Conservation (phyloP, 2,888 invertebrate genomes). For the Andrena chrysosceles region DNA sequence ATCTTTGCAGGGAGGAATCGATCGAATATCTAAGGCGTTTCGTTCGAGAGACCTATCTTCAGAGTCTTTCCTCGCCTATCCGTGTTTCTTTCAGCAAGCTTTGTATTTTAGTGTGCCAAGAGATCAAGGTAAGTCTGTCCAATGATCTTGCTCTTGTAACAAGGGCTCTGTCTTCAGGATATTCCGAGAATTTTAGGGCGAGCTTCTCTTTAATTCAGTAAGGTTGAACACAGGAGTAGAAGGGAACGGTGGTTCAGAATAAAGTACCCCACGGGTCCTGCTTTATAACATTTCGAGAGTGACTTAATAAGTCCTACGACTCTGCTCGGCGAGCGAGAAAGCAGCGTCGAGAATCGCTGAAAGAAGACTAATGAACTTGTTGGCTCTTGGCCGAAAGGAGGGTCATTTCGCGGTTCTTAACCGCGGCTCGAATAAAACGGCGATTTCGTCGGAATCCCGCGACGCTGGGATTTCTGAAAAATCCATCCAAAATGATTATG, state of each 20-base stretch:
- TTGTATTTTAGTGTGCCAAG: not conserved
- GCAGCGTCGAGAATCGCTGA: constrained; percentile 48
- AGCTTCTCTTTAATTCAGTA: constrained; percentile 41
- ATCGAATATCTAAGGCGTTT: not conserved
- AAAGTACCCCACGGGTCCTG: constrained; percentile 23
- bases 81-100: not conserved
- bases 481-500: not conserved
- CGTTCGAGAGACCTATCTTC: not conserved
- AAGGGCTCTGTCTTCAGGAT: not conserved
- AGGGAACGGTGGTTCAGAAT: constrained; percentile 4
- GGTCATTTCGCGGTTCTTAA: constrained; percentile 61
- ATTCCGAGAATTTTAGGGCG: constrained; percentile 2
- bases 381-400: constrained; percentile 59
- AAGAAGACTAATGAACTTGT: constrained; percentile 69
- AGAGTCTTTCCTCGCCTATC: too few relatives aligned
- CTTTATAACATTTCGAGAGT: constrained; percentile 63
- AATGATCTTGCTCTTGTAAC: not conserved
- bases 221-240: constrained; percentile 3
- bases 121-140: not conserved
- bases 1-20: not conserved
- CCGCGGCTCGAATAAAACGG: constrained; percentile 60
- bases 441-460: constrained; percentile 27
- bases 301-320: constrained; percentile 59
- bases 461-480: constrained; percentile 25
- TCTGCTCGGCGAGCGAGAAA: constrained; percentile 37